These are phyloP conservation scores for Carcharodon carcharias DNA, from an alignment of 2,797 vertebrate species.

Conservation along the genomic window DNA sequence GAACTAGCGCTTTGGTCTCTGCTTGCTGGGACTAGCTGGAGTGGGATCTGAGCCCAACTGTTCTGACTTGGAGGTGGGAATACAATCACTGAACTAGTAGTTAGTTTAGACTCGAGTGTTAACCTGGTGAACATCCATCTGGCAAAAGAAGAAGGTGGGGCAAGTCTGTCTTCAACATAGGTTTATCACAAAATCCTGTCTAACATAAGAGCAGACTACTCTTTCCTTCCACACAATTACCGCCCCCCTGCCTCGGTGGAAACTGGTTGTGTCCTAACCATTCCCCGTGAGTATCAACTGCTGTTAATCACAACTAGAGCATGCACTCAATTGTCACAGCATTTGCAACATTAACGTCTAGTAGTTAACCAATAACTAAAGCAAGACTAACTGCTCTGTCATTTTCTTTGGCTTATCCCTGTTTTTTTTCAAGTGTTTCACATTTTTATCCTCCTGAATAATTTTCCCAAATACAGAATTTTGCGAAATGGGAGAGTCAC, in stretches of 20 bases:
- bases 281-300: no score
- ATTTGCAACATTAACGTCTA: no score
- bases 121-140: no score
- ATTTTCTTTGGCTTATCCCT: neutral
- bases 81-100: neutral
- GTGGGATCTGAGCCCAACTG: neutral
- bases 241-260: no score
- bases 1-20: neutral
- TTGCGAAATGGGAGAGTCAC: neutral
- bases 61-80: neutral
- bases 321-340: no score
- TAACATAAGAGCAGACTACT: no score
- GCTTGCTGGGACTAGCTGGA: neutral
- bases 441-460: neutral
- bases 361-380: neutral
- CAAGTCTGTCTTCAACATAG: no score
- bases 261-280: no score
- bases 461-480: neutral
- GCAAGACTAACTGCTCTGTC: neutral
- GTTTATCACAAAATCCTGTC: no score
- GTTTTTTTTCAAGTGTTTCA: neutral
- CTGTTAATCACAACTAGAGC: no score
- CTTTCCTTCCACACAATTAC: no score
- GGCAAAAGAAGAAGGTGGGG: no score
- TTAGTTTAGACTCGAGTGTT: neutral